A percentile compares a stretch with the other conserved stretches of the same genome.
phyloP scores from a whole-genome alignment of 2,888 invertebrate genomes.

The Alentia gelatinosa region DNA sequence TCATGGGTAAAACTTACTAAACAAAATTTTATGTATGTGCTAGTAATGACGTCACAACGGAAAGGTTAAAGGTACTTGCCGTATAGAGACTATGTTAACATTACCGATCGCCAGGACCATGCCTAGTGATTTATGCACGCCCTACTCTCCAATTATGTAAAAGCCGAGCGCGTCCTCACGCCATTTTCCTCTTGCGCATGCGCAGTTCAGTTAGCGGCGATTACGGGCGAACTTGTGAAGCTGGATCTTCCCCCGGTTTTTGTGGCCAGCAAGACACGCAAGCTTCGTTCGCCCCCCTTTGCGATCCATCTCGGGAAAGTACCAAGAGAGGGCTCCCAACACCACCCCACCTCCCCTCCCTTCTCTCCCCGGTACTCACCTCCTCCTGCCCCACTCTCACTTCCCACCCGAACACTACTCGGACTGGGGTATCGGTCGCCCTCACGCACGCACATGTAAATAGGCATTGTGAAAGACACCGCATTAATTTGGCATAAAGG shows the following conservation, averaged over 20 bases:
- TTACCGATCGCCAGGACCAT: background rate
- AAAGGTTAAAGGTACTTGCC: no score
- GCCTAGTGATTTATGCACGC: background rate
- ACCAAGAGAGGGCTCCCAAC: background rate
- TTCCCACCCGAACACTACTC: background rate
- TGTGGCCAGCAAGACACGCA: background rate
- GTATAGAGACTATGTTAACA: no score
- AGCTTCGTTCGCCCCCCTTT: background rate
- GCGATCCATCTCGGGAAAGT: background rate
- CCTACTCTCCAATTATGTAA: slow-evolving; percentile 26
- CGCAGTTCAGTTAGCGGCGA: slow-evolving; percentile 43
- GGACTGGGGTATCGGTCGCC: background rate
- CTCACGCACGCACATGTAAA: slow-evolving; percentile 19
- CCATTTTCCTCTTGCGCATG: slow-evolving; percentile 14
- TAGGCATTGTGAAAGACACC: slow-evolving; percentile 33
- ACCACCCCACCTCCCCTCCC: background rate
- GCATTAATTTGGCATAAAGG: slow-evolving; percentile 38
- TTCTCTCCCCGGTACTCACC: background rate
- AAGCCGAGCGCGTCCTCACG: background rate
- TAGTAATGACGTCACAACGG: no score
- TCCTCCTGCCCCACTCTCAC: background rate
- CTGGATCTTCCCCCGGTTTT: slow-evolving; percentile 18
- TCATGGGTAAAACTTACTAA: no score
- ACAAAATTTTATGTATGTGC: no score
- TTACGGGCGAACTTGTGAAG: slow-evolving; percentile 39